Percentiles rank a stretch among this genome's conserved stretches.
Conservation (phyloP, 1,140 invertebrate species). For the Eupeodes corollae region DNA sequence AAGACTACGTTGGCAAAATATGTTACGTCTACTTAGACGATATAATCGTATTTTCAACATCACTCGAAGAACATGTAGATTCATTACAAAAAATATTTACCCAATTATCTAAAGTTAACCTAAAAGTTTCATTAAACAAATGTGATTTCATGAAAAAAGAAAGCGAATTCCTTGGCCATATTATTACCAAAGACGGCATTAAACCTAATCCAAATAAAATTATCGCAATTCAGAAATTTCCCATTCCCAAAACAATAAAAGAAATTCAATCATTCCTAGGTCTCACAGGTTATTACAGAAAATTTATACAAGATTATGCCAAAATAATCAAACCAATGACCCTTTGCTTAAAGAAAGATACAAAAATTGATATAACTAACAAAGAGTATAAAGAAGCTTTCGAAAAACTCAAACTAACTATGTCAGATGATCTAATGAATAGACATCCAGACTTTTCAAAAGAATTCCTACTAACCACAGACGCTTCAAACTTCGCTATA, state of each 20-base stretch:
- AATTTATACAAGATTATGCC: too few species aligned
- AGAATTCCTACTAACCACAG: slow-evolving; percentile 12
- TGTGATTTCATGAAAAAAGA: slow-evolving; percentile 14
- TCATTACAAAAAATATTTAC: background rate
- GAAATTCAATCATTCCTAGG: too few species aligned
- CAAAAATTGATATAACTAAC: slow-evolving; percentile 1
- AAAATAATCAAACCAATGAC: slow-evolving; percentile 3
- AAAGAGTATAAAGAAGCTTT: background rate
- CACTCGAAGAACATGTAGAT: slow-evolving; percentile 12
- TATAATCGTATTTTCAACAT: slow-evolving; percentile 14
- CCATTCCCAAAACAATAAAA: too few species aligned
- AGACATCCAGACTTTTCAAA: slow-evolving; percentile 13
- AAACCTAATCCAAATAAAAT: slow-evolving; percentile 14
- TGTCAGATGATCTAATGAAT: slow-evolving; percentile 6
- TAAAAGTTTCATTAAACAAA: slow-evolving; percentile 6
- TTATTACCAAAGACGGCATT: slow-evolving; percentile 14
- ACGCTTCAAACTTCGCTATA: slow-evolving; percentile 10
- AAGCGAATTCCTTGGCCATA: slow-evolving; percentile 21
- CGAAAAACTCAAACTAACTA: background rate
- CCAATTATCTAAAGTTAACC: background rate
- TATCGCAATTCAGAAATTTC: slow-evolving; percentile 8
- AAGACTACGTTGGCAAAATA: slow-evolving; percentile 1
- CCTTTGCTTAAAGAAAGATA: slow-evolving; percentile 4
- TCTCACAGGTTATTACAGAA: too few species aligned
- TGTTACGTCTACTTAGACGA: slow-evolving; percentile 20